Evolutionary conservation across 2,797 vertebrate genomes (phyloP).

Genomic region (Pyrocephalus nanus): DNA sequence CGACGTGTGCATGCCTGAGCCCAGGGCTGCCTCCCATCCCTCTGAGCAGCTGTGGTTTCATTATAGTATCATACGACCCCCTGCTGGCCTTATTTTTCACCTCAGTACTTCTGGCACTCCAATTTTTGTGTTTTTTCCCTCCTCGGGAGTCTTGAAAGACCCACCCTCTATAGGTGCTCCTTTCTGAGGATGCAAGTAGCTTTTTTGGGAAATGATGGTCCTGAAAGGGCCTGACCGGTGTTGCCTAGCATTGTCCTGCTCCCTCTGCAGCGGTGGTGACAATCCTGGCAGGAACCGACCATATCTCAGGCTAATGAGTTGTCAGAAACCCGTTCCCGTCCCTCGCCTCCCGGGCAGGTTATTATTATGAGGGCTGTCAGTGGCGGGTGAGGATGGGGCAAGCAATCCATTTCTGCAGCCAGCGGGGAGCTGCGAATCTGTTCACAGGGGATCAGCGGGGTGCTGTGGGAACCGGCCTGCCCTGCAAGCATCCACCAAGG

Average conservation of each 20-base stretch:
- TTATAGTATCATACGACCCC: constrained; percentile 2
- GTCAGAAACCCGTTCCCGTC: constrained; percentile 40
- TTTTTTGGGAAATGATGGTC: neutral
- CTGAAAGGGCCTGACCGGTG: neutral
- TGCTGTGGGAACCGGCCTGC: constrained; percentile 71
- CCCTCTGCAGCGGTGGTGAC: neutral
- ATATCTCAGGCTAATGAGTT: constrained; percentile 65
- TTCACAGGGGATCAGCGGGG: constrained; percentile 73
- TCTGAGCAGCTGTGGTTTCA: constrained; percentile 15
- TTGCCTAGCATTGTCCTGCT: neutral
- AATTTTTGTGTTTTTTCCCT: neutral
- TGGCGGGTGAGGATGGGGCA: constrained; percentile 68
- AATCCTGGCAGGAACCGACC: constrained; percentile 12
- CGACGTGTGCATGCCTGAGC: neutral
- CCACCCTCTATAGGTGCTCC: neutral
- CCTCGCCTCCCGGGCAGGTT: constrained; percentile 65
- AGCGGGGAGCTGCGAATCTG: constrained; percentile 67
- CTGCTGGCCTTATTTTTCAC: constrained; percentile 40
- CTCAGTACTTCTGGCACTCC: neutral
- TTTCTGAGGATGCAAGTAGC: neutral
- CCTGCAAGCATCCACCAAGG: constrained; percentile 56
- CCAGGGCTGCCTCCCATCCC: neutral
- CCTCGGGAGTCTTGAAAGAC: neutral
- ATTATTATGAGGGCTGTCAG: constrained; percentile 77
- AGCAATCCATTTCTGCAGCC: constrained; percentile 61